phyloP scores from a whole-genome alignment of 2,888 invertebrate species.

The Octonoba sinensis region DNA sequence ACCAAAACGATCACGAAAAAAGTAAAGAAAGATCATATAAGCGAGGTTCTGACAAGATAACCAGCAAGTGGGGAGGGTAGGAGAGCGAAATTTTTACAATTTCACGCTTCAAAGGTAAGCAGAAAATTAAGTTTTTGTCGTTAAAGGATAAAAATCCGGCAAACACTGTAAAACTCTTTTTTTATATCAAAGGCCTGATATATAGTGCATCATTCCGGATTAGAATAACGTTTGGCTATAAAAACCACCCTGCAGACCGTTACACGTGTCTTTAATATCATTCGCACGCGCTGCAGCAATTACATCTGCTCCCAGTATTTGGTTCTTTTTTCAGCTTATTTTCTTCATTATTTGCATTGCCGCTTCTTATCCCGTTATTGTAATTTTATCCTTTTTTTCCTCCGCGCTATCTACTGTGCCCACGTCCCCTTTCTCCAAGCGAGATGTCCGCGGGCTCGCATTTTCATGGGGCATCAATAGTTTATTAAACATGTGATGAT shows the following conservation, averaged over 20 bases:
- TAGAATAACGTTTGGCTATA: conserved; percentile 40
- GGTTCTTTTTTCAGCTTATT: no score
- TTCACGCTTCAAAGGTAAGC: conserved; percentile 40
- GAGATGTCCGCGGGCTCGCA: conserved; percentile 6
- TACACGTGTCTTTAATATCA: conserved; percentile 60
- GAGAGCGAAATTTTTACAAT: conserved; percentile 28
- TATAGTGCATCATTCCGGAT: conserved; percentile 59
- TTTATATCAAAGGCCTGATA: conserved; percentile 48
- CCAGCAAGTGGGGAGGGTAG: not conserved
- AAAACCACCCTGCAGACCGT: conserved; percentile 55
- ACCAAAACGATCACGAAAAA: conserved; percentile 20
- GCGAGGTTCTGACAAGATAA: conserved; percentile 10
- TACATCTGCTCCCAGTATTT: conserved; percentile 49
- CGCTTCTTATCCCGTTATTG: conserved; percentile 17
- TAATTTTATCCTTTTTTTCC: conserved; percentile 21
- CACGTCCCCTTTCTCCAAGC: conserved; percentile 35
- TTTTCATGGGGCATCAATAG: conserved; percentile 44
- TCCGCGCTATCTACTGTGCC: conserved; percentile 38
- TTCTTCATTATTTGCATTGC: conserved; percentile 11
- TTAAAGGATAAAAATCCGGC: conserved; percentile 39
- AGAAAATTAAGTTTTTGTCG: conserved; percentile 62
- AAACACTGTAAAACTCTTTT: conserved; percentile 59
- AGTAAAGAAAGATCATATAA: conserved; percentile 12
- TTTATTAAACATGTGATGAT: conserved; percentile 63
- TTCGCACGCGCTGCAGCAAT: conserved; percentile 48